Base-by-base conservation (phyloP, 2,888 invertebrate genomes). In the Yponomeuta evonymella region DNA sequence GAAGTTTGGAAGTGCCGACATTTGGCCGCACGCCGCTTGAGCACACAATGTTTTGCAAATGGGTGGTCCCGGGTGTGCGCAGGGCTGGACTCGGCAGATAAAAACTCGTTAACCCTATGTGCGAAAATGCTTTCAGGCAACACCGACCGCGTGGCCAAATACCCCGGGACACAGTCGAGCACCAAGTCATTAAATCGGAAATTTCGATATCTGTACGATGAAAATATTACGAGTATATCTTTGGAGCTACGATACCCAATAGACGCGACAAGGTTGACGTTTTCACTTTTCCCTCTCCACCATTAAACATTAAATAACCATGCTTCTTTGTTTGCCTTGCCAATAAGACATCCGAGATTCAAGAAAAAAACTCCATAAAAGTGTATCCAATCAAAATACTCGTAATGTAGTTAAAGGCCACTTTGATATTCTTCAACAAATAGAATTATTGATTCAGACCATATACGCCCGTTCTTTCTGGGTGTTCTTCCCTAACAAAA, bases 1-100 rank as follows among this genome's bases (percentile, higher is more conserved):
- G 58, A 69, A 62, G 30, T 62, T 58, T 48, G 71, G 58, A 43
- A n/a, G 33, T 51, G 69, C 70, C 68, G 71, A 70, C 70, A 70
- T 43, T 51, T 70, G 23, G 69, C 70, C 68, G 15, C 23, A 9
- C 29, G 64, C 68, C 29, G 64, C 67, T 23, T 23, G 48, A 9
- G 63, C 68, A 63, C 67, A 58, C 51, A 58, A 58, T 58, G 51
- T 58, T 58, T 58, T 58, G 51, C 51, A 58, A 58, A 58, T 58
- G 51, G 51, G 51, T 15, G 51, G 67, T 33, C 71, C 51, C 67
- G 66, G 43, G 43, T 23, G 51, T 58, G 15, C 51, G 69, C 69
- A 9, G 30, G 9, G 10, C 70, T 43, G 36, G 62, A 36, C 64
- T 58, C n/a, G 36, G 12, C 62, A 63, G 63, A 63, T 70, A 70